phyloP scores from a whole-genome alignment of 2,888 invertebrate genomes.

The Oegoconia quadripuncta region DNA sequence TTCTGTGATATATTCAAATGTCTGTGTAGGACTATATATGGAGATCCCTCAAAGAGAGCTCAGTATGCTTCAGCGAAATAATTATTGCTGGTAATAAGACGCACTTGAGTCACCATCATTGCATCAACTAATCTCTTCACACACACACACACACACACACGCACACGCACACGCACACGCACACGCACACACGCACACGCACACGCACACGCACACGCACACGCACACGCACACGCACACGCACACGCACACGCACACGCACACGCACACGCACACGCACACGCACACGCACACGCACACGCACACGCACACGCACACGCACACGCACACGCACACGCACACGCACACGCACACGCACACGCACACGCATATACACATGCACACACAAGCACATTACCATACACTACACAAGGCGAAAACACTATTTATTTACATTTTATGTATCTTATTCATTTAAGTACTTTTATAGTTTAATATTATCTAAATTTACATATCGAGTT shows the following conservation, averaged over 20 bases:
- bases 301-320: background rate
- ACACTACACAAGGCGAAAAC: too few species aligned
- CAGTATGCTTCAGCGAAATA: too few species aligned
- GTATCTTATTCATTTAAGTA: too few species aligned
- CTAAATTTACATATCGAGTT: too few species aligned
- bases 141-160: conserved; percentile 4
- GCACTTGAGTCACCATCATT: too few species aligned
- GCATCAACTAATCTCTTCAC: background rate
- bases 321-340: conserved; percentile 1
- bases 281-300: conserved; percentile 1
- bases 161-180: conserved; percentile 2
- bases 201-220: conserved; percentile 3
- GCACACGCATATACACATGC: background rate
- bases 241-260: conserved; percentile 1
- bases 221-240: conserved; percentile 1
- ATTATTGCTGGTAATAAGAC: too few species aligned
- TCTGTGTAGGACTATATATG: too few species aligned
- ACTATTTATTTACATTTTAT: too few species aligned
- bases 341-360: conserved; percentile 2
- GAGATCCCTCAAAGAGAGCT: too few species aligned
- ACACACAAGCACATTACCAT: too few species aligned
- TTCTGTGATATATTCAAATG: too few species aligned
- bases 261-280: conserved; percentile 2
- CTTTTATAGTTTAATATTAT: too few species aligned
- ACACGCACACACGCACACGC: conserved; percentile 3